Base-by-base conservation (phyloP, 2,888 invertebrate genomes). In the Sarcophaga caerulescens region DNA sequence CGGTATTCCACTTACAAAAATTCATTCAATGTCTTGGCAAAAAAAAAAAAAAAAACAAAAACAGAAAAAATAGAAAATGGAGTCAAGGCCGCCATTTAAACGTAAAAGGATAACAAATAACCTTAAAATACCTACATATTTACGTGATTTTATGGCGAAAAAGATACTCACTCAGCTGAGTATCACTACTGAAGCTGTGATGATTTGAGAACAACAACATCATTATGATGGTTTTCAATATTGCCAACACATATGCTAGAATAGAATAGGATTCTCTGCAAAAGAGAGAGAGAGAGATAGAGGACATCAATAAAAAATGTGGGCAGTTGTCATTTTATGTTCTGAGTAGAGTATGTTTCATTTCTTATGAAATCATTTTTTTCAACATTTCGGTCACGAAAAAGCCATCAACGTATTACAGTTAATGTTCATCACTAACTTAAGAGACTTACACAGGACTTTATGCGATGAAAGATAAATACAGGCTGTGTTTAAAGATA, bases 301-400 rank as follows among this genome's bases (percentile, higher is more conserved):
- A 21, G 25, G 10, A 47, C 35, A 62, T 17, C 25, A 44, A 21
- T 62, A 8, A 45, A 74, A 23, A 71, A 65, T 63, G 69, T 71
- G 85, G 78, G 59, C 81, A 78, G 85, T 85, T 82, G 75, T 73
- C 71, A 52, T 76, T 80, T 63, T 70, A 63, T 23, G 69, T 47
- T 47, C 0, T 47, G 47, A 47, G 14, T 4, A 47, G 47, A 47
- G 47, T 14, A 47, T 12, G 10, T 47, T 47, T 47, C 14, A 14
- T 47, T 47, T 47, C 47, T 47, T 35, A 35, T 35, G 35, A 35
- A 35, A 35, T 47, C 14, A 14, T 52, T 52, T 17, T 47, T 74
- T 78, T 78, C 60, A 59, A 52, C 52, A 82, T 79, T 85, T 85
- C 21, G 76, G 85, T 85, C 85, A 85, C 85, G 85, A 82, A 85